Conservation (phyloP, 2,113 vertebrate species). For the Seriola rivoliana region DNA sequence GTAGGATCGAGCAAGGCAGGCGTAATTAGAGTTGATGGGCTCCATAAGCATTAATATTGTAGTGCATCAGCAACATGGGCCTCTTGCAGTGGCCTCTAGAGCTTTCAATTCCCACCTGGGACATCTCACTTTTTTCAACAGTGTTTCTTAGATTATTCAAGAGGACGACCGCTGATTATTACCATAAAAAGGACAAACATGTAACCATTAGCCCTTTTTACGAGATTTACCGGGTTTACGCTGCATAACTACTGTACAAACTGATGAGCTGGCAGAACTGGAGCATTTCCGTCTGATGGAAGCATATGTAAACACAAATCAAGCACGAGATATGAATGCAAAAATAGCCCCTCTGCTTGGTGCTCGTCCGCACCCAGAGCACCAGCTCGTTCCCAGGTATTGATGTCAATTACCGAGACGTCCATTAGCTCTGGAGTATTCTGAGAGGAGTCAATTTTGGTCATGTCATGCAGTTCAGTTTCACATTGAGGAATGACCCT, state of each 20-base stretch:
- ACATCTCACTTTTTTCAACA: constrained; percentile 35
- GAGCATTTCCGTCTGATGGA: constrained; percentile 22
- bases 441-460: constrained; percentile 74
- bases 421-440: constrained; percentile 75
- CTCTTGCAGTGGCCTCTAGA: constrained; percentile 51
- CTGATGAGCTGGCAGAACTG: constrained; percentile 15
- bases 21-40: constrained; percentile 80
- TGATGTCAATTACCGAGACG: constrained; percentile 76
- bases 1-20: constrained; percentile 55
- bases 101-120: constrained; percentile 51
- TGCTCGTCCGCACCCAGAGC: constrained; percentile 41
- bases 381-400: constrained; percentile 63
- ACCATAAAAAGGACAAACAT: constrained; percentile 21
- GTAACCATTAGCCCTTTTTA: background rate
- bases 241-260: constrained; percentile 13
- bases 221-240: constrained; percentile 11
- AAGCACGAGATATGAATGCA: constrained; percentile 59
- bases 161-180: constrained; percentile 18
- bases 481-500: constrained; percentile 77
- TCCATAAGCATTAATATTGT: constrained; percentile 77
- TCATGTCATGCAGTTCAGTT: constrained; percentile 74
- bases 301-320: constrained; percentile 60
- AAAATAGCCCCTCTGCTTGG: constrained; percentile 65
- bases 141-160: constrained; percentile 23
- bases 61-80: constrained; percentile 67